phyloP scores from a whole-genome alignment of 1,140 invertebrate species.

The Bilobella aurantiaca region DNA sequence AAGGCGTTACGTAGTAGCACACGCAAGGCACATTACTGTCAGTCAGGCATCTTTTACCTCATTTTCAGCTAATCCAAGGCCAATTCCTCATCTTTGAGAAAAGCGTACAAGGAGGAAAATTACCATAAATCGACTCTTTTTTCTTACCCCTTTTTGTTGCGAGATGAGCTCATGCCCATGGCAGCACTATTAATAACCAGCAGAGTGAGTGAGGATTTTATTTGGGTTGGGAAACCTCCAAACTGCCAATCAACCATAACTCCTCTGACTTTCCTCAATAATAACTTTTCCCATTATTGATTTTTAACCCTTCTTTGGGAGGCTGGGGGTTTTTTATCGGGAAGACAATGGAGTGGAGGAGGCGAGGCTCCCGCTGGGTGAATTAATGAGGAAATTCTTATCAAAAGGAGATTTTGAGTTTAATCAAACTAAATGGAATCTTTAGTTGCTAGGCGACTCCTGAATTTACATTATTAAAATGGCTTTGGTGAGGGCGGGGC shows the following conservation, averaged over 20 bases:
- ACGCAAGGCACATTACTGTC: conserved; percentile 33
- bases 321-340: no score
- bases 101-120: no score
- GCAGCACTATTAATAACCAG: neutral
- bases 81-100: no score
- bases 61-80: no score
- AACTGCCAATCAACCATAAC: neutral
- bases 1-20: conserved; percentile 35
- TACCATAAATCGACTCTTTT: no score
- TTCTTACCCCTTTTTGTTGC: no score
- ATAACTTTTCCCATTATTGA: conserved; percentile 1
- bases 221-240: neutral
- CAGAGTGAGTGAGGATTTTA: neutral
- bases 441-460: neutral
- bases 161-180: no score
- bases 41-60: conserved; percentile 17
- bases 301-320: neutral
- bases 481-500: neutral
- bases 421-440: neutral
- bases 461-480: neutral
- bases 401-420: neutral
- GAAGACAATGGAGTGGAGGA: no score
- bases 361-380: neutral
- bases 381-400: conserved; percentile 3
- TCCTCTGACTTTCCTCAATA: neutral